Evolutionary conservation across 2,113 vertebrate species (phyloP).

Genomic region (Gobiocypris rarus): DNA sequence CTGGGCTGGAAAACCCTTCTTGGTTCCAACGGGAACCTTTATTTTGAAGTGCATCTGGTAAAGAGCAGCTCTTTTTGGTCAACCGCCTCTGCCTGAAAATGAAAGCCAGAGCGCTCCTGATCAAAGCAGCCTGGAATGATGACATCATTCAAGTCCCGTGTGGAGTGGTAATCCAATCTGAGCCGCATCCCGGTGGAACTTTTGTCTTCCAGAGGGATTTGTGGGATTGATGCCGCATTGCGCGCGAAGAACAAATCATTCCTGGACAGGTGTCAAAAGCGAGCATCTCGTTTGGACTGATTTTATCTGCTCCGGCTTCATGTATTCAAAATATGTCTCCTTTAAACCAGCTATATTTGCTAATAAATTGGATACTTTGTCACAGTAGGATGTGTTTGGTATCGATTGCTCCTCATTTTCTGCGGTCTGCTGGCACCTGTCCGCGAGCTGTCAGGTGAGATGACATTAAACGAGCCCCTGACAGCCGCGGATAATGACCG

Average conservation of each 20-base stretch:
- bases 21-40: not conserved
- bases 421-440: constrained; percentile 51
- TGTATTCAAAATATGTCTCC: constrained; percentile 4
- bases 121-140: constrained; percentile 68
- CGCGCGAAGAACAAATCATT: constrained; percentile 83
- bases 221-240: constrained; percentile 80
- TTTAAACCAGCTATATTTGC: constrained; percentile 46
- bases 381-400: constrained; percentile 58
- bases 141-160: constrained; percentile 80
- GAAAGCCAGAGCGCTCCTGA: not conserved
- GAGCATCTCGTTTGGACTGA: constrained; percentile 52
- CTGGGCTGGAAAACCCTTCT: not conserved
- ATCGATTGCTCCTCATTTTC: constrained; percentile 59
- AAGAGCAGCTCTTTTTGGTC: constrained; percentile 36
- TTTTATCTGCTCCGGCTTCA: not conserved
- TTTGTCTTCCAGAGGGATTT: constrained; percentile 82
- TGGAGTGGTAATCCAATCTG: constrained; percentile 76
- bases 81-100: not conserved
- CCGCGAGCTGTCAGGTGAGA: constrained; percentile 68
- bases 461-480: constrained; percentile 67
- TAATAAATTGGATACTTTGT: constrained; percentile 60
- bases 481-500: constrained; percentile 68
- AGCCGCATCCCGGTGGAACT: constrained; percentile 77
- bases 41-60: constrained; percentile 60
- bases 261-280: constrained; percentile 81